phyloP scores from a whole-genome alignment of 2,888 invertebrate genomes.

The Melangyna quadrimaculata region DNA sequence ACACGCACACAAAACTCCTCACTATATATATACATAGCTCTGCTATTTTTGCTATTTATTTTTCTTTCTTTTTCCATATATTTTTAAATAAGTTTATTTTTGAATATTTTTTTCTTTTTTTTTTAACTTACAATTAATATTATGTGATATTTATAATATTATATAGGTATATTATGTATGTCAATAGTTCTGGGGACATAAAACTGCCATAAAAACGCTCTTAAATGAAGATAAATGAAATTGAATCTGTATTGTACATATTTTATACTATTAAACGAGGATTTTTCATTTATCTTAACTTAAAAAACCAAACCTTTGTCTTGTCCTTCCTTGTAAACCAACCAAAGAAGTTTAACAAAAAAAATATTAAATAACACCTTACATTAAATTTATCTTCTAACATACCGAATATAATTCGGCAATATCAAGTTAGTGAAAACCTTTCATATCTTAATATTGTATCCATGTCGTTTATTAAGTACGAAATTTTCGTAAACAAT shows the following conservation, averaged over 20 bases:
- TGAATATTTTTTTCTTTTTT: background rate
- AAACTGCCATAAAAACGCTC: slow-evolving; percentile 26
- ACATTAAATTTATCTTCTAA: background rate
- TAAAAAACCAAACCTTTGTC: background rate
- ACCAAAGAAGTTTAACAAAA: slow-evolving; percentile 8
- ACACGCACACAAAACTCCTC: slow-evolving; percentile 62
- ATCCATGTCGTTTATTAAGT: background rate
- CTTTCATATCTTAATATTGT: background rate
- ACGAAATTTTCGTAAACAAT: background rate
- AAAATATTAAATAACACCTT: background rate
- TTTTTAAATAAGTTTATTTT: background rate
- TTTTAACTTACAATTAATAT: slow-evolving; percentile 47
- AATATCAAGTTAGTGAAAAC: background rate
- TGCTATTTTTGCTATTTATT: slow-evolving; percentile 31
- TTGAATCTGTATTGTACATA: slow-evolving; percentile 2
- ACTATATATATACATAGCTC: slow-evolving; percentile 34
- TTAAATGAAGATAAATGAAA: slow-evolving; percentile 5
- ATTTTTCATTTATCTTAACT: background rate
- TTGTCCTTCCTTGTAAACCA: slow-evolving; percentile 19
- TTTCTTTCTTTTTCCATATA: slow-evolving; percentile 2
- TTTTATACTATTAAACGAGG: background rate
- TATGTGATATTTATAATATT: slow-evolving; percentile 60
- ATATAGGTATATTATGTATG: slow-evolving; percentile 13
- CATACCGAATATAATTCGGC: background rate
- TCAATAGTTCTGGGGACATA: background rate